A percentile compares a stretch with the other conserved stretches of the same genome.
Evolutionary conservation across 2,888 invertebrate species (phyloP).

Genomic region (Metopia argyrocephala): DNA sequence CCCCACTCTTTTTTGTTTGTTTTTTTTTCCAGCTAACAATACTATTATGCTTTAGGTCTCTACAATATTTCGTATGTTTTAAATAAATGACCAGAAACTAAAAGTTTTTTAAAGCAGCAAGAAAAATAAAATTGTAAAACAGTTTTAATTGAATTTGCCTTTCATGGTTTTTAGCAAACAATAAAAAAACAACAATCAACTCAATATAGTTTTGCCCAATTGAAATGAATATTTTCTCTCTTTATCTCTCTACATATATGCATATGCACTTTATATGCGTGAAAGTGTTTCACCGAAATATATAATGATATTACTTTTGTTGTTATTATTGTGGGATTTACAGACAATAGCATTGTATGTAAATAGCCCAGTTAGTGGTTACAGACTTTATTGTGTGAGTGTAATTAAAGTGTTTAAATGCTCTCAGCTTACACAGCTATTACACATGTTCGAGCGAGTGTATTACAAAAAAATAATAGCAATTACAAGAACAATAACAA

Average conservation of each 20-base stretch:
- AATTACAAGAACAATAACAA: not conserved
- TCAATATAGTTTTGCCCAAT: not conserved
- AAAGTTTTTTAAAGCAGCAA: not conserved
- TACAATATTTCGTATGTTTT: no score
- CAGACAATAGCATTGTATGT: constrained; percentile 34
- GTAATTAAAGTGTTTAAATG: constrained; percentile 58
- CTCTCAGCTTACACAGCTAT: constrained; percentile 38
- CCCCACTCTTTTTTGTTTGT: no score
- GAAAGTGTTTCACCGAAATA: not conserved
- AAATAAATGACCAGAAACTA: constrained; percentile 47
- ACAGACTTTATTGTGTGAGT: constrained; percentile 35
- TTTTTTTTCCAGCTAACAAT: no score
- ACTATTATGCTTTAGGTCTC: no score
- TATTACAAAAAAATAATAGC: not conserved
- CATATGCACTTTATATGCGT: not conserved
- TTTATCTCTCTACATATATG: not conserved
- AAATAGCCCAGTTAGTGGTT: constrained; percentile 50
- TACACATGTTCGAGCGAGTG: constrained; percentile 25
- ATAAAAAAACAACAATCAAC: not conserved
- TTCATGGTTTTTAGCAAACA: not conserved
- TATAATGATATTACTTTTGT: not conserved
- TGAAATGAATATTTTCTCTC: not conserved
- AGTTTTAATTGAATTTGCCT: constrained; percentile 42
- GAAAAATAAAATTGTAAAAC: not conserved
- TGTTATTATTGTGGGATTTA: not conserved